Conservation (phyloP, 2,888 invertebrate genomes). For the Amitus sp. region DNA sequence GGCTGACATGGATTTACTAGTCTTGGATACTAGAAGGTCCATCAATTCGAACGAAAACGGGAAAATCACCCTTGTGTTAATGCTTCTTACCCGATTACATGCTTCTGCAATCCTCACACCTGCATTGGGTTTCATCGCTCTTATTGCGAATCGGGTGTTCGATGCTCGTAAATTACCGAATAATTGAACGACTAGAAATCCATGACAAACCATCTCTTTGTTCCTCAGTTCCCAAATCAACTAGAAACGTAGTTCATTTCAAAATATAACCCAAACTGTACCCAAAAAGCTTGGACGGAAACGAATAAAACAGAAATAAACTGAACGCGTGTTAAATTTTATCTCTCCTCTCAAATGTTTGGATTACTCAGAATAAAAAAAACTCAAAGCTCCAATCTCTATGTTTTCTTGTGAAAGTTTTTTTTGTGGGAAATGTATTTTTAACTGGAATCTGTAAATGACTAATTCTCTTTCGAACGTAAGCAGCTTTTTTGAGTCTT, state of each 20-base stretch:
- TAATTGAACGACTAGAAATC: slow-evolving; percentile 12
- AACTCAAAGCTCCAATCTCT: no score
- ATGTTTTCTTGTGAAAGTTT: neutral
- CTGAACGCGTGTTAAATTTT: no score
- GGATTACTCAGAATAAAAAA: no score
- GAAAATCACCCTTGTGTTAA: slow-evolving; percentile 6
- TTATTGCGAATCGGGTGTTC: slow-evolving; percentile 20
- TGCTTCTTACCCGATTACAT: slow-evolving; percentile 30
- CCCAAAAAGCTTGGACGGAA: no score
- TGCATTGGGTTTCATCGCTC: slow-evolving; percentile 13
- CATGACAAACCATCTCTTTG: neutral
- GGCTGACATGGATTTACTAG: neutral
- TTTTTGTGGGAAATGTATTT: neutral
- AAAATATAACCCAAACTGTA: no score
- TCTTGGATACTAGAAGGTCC: neutral
- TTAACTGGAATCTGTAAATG: no score
- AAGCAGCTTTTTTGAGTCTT: no score
- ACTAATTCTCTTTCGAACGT: no score
- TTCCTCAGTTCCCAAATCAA: no score
- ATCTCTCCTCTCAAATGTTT: no score
- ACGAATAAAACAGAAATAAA: no score
- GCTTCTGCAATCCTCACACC: slow-evolving; percentile 8
- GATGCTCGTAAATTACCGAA: slow-evolving; percentile 13
- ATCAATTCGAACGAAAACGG: slow-evolving; percentile 9
- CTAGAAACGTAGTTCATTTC: no score